A percentile compares a stretch with the other conserved stretches of the same genome.
phyloP scores from a whole-genome alignment of 2,797 vertebrate genomes.

The Carduelis carduelis region DNA sequence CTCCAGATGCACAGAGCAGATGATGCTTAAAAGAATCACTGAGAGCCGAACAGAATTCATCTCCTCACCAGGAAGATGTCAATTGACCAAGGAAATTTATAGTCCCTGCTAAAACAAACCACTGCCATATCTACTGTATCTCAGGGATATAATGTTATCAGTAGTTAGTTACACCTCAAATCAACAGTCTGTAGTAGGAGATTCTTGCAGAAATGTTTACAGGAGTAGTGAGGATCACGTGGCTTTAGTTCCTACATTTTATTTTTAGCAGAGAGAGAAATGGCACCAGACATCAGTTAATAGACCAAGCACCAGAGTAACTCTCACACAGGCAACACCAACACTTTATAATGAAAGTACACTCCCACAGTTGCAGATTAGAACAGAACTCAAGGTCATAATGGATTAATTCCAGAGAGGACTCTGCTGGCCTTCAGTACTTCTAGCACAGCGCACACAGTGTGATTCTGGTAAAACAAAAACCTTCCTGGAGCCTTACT shows the following conservation, averaged over 20 bases:
- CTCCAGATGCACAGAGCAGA: not conserved
- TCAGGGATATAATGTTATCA: slow-evolving; percentile 6
- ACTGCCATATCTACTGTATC: not conserved
- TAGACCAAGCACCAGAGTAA: not conserved
- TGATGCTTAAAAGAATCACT: not conserved
- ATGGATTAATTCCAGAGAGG: not conserved
- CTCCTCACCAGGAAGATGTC: slow-evolving; percentile 1
- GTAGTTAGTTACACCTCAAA: slow-evolving; percentile 13
- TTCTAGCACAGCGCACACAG: not conserved
- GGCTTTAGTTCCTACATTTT: not conserved
- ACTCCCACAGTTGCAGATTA: not conserved
- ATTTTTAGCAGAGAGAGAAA: slow-evolving; percentile 16
- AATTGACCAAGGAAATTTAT: slow-evolving; percentile 13
- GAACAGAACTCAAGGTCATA: not conserved
- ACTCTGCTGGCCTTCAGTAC: not conserved
- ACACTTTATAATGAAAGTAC: not conserved
- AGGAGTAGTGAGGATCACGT: not conserved
- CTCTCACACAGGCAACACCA: not conserved
- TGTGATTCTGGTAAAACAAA: not conserved
- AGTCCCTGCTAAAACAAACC: slow-evolving; percentile 15
- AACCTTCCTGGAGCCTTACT: not conserved
- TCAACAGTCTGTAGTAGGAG: not conserved
- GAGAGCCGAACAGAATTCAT: not conserved
- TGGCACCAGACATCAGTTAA: not conserved
- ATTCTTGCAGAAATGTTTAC: slow-evolving; percentile 8